Percentiles rank a stretch among this genome's conserved stretches.
phyloP scores from a whole-genome alignment of 2,888 invertebrate species.

The Cheilosia vernalis region DNA sequence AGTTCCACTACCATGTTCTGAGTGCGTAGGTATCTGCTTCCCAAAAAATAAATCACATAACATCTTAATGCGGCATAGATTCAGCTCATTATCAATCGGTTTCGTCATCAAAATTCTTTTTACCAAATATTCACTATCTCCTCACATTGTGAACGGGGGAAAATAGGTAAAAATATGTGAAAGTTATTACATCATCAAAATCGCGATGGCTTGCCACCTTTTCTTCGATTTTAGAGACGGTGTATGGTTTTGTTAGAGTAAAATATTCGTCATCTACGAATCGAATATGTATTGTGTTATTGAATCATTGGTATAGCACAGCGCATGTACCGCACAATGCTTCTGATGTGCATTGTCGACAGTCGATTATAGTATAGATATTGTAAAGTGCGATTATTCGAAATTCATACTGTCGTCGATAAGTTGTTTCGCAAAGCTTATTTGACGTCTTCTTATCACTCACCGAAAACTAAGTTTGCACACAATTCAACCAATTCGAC shows the following conservation, averaged over 20 bases:
- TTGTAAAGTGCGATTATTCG: neutral
- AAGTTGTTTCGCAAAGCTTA: neutral
- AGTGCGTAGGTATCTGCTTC: neutral
- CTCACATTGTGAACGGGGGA: neutral
- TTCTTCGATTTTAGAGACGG: slow-evolving; percentile 19
- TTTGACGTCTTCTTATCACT: neutral
- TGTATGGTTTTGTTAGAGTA: slow-evolving; percentile 6
- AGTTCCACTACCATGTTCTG: neutral
- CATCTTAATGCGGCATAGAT: slow-evolving; percentile 50
- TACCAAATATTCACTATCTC: slow-evolving; percentile 37
- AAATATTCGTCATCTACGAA: neutral
- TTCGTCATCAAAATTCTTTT: slow-evolving; percentile 55
- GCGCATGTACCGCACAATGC: neutral
- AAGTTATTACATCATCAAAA: slow-evolving; percentile 67
- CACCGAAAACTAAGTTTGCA: neutral
- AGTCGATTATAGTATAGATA: no score
- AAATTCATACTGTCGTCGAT: neutral
- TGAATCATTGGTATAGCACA: neutral
- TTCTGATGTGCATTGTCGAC: neutral
- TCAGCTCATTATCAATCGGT: slow-evolving; percentile 71
- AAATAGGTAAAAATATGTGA: slow-evolving; percentile 53
- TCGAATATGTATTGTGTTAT: neutral
- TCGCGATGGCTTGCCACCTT: slow-evolving; percentile 40
- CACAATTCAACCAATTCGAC: neutral
- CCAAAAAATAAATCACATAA: slow-evolving; percentile 39